Percentiles rank a stretch among this genome's conserved stretches.
Conservation (phyloP, 2,113 vertebrate species). For the Scortum barcoo region DNA sequence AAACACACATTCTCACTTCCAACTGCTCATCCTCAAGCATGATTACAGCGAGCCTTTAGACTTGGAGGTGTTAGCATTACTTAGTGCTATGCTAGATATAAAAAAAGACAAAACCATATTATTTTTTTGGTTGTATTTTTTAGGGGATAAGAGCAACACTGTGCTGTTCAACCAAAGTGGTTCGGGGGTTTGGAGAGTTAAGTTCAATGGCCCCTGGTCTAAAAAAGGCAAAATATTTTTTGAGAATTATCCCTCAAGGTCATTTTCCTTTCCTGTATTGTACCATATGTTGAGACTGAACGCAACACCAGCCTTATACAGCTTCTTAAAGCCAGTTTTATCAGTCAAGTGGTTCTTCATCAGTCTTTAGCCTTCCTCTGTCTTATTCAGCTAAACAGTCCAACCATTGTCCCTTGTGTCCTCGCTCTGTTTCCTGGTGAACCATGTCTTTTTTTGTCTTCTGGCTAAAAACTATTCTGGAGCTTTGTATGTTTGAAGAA, state of each 20-base stretch:
- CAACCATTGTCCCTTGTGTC: background rate
- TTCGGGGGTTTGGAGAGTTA: background rate
- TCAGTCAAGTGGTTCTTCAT: background rate
- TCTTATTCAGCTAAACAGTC: background rate
- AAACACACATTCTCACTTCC: slow-evolving; percentile 55
- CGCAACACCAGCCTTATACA: background rate
- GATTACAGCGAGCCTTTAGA: background rate
- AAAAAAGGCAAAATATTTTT: background rate
- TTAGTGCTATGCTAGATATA: background rate
- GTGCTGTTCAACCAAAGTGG: background rate
- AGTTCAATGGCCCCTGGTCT: background rate
- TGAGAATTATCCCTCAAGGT: background rate
- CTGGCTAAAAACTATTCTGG: background rate
- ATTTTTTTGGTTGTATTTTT: background rate
- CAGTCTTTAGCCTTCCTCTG: background rate
- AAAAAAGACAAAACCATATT: background rate
- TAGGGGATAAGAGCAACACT: too few relatives aligned
- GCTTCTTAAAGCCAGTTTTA: background rate
- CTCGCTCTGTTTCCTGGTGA: background rate
- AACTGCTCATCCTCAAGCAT: slow-evolving; percentile 27
- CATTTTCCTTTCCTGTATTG: background rate
- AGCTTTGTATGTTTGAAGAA: background rate
- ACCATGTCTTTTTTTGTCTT: background rate
- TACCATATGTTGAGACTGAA: background rate
- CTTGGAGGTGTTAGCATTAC: background rate